These are phyloP conservation scores for Euplagia quadripunctaria DNA, from an alignment of 2,888 invertebrate species.

Conservation along the genomic window DNA sequence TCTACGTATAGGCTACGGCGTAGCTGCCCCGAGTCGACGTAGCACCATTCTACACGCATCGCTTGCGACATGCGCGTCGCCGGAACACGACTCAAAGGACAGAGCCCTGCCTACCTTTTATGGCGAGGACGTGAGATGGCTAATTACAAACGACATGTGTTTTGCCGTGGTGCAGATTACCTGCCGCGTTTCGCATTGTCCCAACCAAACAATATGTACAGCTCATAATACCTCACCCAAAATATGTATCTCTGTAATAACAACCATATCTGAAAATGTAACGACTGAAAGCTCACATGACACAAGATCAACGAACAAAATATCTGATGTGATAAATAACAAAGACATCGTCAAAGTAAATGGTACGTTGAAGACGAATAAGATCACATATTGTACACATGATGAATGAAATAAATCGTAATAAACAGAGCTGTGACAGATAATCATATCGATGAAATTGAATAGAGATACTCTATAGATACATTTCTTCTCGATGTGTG, in stretches of 20 bases:
- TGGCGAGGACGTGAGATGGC: slow-evolving; percentile 62
- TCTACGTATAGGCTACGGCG: slow-evolving; percentile 31
- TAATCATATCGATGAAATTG: neutral
- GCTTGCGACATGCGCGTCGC: slow-evolving; percentile 47
- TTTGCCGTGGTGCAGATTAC: slow-evolving; percentile 63
- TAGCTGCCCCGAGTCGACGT: slow-evolving; percentile 45
- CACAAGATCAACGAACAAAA: slow-evolving; percentile 21
- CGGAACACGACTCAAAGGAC: slow-evolving; percentile 59
- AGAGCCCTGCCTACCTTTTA: slow-evolving; percentile 58
- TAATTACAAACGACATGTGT: slow-evolving; percentile 69
- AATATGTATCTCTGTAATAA: slow-evolving; percentile 36
- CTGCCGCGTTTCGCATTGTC: slow-evolving; percentile 57
- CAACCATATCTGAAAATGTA: slow-evolving; percentile 24
- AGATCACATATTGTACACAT: slow-evolving; percentile 12
- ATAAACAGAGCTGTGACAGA: neutral
- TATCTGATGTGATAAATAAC: slow-evolving; percentile 38
- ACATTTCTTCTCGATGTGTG: neutral
- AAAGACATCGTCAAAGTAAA: slow-evolving; percentile 29
- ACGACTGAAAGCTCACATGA: slow-evolving; percentile 14
- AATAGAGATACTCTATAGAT: too few relatives aligned
- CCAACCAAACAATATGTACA: slow-evolving; percentile 50
- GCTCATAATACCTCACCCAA: slow-evolving; percentile 36
- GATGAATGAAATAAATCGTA: slow-evolving; percentile 18
- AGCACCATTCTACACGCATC: slow-evolving; percentile 56
- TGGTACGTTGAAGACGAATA: slow-evolving; percentile 27